Conservation (phyloP, 2,797 vertebrate genomes). For the Phoxinus dragarum region DNA sequence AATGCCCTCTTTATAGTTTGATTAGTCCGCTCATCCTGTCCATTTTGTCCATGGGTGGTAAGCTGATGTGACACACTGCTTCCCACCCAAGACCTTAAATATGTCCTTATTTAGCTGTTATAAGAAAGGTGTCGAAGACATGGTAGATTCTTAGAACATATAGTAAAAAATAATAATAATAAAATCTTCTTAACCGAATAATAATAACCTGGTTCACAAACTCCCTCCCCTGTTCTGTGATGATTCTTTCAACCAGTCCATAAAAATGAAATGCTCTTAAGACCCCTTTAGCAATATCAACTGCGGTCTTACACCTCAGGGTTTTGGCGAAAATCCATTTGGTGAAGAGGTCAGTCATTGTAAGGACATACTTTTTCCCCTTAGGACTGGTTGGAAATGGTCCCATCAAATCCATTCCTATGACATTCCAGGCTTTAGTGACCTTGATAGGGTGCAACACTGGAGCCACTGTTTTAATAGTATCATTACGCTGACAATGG, state of each 20-base stretch:
- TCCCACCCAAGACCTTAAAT: no score
- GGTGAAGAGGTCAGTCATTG: conserved; percentile 29
- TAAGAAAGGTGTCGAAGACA: no score
- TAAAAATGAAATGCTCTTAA: not conserved
- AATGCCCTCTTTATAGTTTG: no score
- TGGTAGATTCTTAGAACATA: no score
- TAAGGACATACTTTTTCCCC: conserved; percentile 19
- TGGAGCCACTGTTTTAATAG: not conserved
- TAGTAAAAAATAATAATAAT: no score
- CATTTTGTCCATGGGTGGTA: no score
- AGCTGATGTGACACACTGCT: no score
- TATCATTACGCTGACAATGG: not conserved
- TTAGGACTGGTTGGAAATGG: not conserved
- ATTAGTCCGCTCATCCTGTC: no score
- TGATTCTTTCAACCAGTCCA: conserved; percentile 17
- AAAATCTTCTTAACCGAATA: not conserved
- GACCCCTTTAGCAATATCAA: not conserved
- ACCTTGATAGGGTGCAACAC: not conserved
- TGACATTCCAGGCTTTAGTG: not conserved
- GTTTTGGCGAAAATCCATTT: conserved; percentile 16
- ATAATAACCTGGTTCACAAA: conserved; percentile 30
- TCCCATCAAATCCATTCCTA: conserved; percentile 12
- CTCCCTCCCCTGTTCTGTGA: conserved; percentile 22
- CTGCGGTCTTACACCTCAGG: not conserved
- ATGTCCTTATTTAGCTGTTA: no score